Evolutionary conservation across 2,797 vertebrate species (phyloP).

Genomic region (Hybognathus amarus): DNA sequence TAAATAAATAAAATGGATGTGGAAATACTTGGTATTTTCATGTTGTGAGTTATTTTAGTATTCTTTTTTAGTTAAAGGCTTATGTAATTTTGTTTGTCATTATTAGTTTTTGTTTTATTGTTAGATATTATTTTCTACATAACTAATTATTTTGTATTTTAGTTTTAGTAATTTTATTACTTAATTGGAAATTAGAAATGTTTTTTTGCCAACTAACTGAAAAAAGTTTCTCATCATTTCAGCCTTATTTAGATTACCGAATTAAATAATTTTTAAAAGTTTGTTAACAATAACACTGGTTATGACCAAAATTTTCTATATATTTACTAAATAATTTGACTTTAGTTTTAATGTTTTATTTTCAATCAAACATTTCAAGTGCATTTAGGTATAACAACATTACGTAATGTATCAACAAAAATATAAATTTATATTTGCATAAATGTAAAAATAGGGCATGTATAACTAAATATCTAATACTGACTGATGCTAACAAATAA

Average conservation of each 20-base stretch:
- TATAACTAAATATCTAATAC: not conserved
- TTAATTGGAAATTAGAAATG: not conserved
- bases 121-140: not conserved
- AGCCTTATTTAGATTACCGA: not conserved
- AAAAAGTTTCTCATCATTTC: not conserved
- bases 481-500: not conserved
- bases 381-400: not conserved
- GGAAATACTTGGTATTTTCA: not conserved
- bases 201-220: not conserved
- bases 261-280: not conserved
- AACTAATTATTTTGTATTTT: not conserved
- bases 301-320: not conserved
- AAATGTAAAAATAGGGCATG: not conserved
- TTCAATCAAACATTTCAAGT: not conserved
- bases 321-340: not conserved
- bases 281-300: not conserved
- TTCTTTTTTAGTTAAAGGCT: not conserved
- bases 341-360: no score
- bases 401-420: not conserved
- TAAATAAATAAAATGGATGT: no score
- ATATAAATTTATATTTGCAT: not conserved
- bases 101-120: not conserved
- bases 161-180: not conserved
- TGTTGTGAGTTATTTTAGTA: not conserved
- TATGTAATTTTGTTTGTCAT: not conserved